Evolutionary conservation across 2,113 vertebrate genomes (phyloP).

Genomic region (Mastomys natalensis): DNA sequence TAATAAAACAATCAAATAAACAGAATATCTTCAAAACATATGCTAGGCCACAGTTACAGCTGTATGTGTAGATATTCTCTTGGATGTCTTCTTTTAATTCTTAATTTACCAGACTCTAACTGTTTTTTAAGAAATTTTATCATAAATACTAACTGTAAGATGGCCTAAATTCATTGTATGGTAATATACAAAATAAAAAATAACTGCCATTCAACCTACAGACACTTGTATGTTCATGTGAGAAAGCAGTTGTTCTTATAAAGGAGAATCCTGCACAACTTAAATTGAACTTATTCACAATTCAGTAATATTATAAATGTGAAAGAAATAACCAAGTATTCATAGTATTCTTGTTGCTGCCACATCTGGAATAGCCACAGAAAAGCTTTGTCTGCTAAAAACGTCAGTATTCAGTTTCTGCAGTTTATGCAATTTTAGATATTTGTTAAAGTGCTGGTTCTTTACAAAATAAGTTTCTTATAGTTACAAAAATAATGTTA

Average conservation of each 20-base stretch:
- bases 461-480: constrained; percentile 22
- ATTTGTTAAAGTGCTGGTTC: constrained; percentile 29
- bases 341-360: constrained; percentile 56
- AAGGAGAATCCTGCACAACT: constrained; percentile 5
- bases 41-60: background rate
- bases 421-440: constrained; percentile 21
- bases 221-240: constrained; percentile 11
- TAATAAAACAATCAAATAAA: background rate
- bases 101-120: constrained; percentile 5
- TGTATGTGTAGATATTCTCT: background rate
- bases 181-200: constrained; percentile 26
- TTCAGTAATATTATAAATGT: constrained; percentile 63
- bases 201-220: constrained; percentile 10
- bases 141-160: background rate
- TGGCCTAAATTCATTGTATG: background rate
- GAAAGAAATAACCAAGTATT: constrained; percentile 62
- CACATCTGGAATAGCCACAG: constrained; percentile 61
- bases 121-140: constrained; percentile 47
- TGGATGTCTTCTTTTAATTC: constrained; percentile 1
- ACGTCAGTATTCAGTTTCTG: constrained; percentile 53
- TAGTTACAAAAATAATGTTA: constrained; percentile 35
- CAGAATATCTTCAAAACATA: background rate
- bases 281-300: constrained; percentile 58
- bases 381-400: constrained; percentile 67
- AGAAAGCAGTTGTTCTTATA: background rate